Evolutionary conservation across 2,797 vertebrate genomes (phyloP).

Genomic region (Molossus alvarezi): DNA sequence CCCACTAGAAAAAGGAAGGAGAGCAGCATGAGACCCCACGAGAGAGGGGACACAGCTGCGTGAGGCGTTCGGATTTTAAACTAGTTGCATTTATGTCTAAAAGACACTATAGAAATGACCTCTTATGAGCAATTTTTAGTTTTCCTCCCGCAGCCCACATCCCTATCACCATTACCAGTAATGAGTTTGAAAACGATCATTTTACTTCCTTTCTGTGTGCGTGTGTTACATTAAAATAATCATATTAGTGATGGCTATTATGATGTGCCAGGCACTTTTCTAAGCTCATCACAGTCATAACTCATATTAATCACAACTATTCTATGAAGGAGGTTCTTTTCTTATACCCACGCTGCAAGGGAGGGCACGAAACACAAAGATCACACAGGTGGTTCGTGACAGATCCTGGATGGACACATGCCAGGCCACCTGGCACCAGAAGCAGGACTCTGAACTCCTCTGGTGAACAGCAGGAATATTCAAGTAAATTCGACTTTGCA

Average conservation of each 20-base stretch:
- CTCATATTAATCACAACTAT: constrained; percentile 5
- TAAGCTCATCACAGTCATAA: not conserved
- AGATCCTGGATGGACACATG: not conserved
- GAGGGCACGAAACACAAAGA: not conserved
- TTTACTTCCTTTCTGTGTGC: constrained; percentile 9
- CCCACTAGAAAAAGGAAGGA: not conserved
- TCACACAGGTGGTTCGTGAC: not conserved
- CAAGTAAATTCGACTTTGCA: not conserved
- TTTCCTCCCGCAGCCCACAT: not conserved
- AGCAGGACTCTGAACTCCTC: not conserved
- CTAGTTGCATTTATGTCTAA: not conserved
- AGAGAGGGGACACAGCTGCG: not conserved
- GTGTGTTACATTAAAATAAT: constrained; percentile 35
- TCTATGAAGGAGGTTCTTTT: not conserved
- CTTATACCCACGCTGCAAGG: not conserved
- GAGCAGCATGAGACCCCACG: not conserved
- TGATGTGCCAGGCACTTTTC: not conserved
- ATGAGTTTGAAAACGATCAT: constrained; percentile 36
- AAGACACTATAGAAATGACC: not conserved
- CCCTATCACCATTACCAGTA: not conserved
- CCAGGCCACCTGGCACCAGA: not conserved
- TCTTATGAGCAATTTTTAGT: constrained; percentile 28
- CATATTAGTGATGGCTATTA: not conserved
- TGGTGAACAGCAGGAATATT: not conserved
- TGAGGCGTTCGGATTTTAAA: constrained; percentile 33